Percentiles rank a stretch among this genome's conserved stretches.
phyloP scores from a whole-genome alignment of 2,888 invertebrate species.

The Pocota personata region DNA sequence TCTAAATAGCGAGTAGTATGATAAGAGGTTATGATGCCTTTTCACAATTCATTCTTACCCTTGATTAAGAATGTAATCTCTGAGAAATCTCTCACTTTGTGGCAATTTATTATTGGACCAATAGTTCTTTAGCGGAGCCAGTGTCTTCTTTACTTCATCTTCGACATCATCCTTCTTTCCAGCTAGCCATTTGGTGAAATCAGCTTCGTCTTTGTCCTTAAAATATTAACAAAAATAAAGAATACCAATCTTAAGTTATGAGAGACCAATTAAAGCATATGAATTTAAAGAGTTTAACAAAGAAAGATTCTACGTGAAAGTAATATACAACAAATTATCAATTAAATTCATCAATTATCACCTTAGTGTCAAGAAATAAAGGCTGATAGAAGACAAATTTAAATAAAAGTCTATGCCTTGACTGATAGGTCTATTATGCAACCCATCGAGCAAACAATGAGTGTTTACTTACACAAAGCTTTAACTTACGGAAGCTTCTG shows the following conservation, averaged over 20 bases:
- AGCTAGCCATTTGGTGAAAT: conserved; percentile 91
- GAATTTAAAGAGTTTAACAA: no score
- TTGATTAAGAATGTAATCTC: conserved; percentile 96
- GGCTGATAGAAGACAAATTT: no score
- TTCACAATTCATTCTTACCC: conserved; percentile 82
- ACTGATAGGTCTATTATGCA: no score
- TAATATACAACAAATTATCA: no score
- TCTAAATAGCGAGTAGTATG: conserved; percentile 76
- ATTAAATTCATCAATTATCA: no score
- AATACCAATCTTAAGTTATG: not conserved
- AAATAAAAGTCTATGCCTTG: no score
- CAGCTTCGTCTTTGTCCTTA: conserved; percentile 84
- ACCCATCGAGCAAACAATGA: no score
- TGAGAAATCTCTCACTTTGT: conserved; percentile 93
- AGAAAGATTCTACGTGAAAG: no score
- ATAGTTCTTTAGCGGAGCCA: conserved; percentile 90
- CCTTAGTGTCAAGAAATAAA: no score
- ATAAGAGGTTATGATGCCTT: not conserved
- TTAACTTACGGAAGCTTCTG: no score
- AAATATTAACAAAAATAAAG: conserved; percentile 74
- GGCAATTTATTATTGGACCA: conserved; percentile 93
- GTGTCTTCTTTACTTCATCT: conserved; percentile 85
- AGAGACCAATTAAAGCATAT: no score
- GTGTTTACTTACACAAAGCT: no score
- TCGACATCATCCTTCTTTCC: conserved; percentile 88